Evolutionary conservation across 1,140 invertebrate genomes (phyloP).

Genomic region (Drosophila pallidifrons): DNA sequence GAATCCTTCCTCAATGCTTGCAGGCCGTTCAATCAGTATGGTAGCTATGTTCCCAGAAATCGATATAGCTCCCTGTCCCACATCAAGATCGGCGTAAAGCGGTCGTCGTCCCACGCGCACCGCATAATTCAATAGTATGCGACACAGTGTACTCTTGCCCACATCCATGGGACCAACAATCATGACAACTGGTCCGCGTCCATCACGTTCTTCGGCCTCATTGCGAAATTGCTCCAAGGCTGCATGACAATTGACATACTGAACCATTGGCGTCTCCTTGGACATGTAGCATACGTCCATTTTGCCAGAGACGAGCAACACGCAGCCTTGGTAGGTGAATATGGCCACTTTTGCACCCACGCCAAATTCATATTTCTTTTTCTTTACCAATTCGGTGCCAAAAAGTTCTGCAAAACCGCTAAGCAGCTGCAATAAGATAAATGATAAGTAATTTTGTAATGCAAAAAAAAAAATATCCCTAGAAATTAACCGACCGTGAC

Average conservation of each 20-base stretch:
- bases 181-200: conserved; percentile 93
- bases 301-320: conserved; percentile 92
- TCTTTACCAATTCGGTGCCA: conserved; percentile 97
- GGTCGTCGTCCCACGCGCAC: conserved; percentile 94
- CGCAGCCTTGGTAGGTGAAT: conserved; percentile 98
- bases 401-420: conserved; percentile 97
- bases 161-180: conserved; percentile 98
- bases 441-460: conserved; percentile 28
- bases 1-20: conserved; percentile 96
- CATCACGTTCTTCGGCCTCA: conserved; percentile 91
- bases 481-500: conserved; percentile 88
- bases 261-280: conserved; percentile 97
- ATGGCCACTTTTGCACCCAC: conserved; percentile 97
- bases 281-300: conserved; percentile 97
- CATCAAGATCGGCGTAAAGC: conserved; percentile 98
- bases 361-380: conserved; percentile 96
- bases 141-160: conserved; percentile 97
- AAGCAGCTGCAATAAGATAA: conserved; percentile 88
- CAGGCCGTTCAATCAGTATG: conserved; percentile 94
- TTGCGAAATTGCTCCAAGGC: conserved; percentile 95
- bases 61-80: conserved; percentile 97
- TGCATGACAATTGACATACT: conserved; percentile 96
- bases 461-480: background rate
- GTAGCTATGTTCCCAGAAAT: conserved; percentile 97
- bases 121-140: conserved; percentile 97